Evolutionary conservation across 2,888 invertebrate species (phyloP).

Genomic region (Phania funesta): DNA sequence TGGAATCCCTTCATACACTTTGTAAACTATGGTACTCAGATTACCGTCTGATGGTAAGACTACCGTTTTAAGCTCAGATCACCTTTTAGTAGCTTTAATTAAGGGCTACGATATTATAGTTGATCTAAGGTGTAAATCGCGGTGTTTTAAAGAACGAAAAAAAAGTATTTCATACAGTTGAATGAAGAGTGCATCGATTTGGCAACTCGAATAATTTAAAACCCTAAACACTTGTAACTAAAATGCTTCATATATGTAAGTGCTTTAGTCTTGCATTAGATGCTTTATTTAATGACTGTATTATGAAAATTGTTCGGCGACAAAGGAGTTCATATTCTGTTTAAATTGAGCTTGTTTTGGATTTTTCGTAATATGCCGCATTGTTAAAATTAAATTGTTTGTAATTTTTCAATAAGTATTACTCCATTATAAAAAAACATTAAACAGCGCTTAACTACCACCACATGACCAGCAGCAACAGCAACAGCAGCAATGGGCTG

Average conservation of each 20-base stretch:
- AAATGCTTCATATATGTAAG: neutral
- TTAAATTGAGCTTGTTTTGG: slow-evolving; percentile 61
- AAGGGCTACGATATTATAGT: too few species aligned
- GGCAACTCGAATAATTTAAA: neutral
- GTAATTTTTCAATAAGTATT: slow-evolving; percentile 68
- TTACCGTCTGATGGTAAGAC: too few species aligned
- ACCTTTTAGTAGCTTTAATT: too few species aligned
- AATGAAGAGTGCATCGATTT: too few species aligned
- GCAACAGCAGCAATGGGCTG: neutral
- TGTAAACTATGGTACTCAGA: too few species aligned
- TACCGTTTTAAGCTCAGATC: too few species aligned
- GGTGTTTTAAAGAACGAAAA: too few species aligned
- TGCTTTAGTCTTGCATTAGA: slow-evolving; percentile 10
- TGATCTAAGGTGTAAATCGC: too few species aligned
- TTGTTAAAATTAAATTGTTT: slow-evolving; percentile 64
- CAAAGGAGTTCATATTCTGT: slow-evolving; percentile 67
- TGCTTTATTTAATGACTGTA: slow-evolving; percentile 62
- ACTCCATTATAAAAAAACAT: slow-evolving; percentile 31
- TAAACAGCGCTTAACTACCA: neutral
- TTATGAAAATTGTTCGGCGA: slow-evolving; percentile 61
- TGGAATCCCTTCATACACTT: too few species aligned
- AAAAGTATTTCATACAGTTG: too few species aligned
- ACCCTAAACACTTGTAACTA: neutral
- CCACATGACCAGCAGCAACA: neutral
- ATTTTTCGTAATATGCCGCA: slow-evolving; percentile 57